Conservation (phyloP, 2,888 invertebrate genomes). For the Herminia tarsipennalis region DNA sequence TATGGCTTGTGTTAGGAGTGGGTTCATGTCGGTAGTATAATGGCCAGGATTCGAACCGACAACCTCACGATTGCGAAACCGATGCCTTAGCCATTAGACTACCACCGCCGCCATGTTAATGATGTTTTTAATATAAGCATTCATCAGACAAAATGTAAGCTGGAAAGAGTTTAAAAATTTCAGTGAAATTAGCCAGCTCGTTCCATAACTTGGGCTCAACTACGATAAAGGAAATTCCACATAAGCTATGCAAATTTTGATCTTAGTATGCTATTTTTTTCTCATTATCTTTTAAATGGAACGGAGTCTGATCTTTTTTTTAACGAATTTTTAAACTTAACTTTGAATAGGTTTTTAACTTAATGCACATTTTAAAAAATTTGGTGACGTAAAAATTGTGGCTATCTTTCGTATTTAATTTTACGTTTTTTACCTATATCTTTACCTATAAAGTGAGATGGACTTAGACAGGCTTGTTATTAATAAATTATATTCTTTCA, state of each 20-base stretch:
- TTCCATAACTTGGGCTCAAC: conserved; percentile 12
- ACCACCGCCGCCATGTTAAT: too few species aligned
- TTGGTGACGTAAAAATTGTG: not conserved
- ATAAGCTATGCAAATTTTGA: conserved; percentile 45
- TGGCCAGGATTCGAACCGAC: too few species aligned
- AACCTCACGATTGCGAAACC: too few species aligned
- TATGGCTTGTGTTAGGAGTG: too few species aligned
- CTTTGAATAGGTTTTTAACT: conserved; percentile 13
- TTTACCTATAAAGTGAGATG: too few species aligned
- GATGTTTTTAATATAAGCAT: too few species aligned
- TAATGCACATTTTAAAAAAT: conserved; percentile 16
- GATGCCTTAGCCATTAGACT: too few species aligned
- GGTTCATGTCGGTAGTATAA: too few species aligned
- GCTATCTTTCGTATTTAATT: conserved; percentile 2
- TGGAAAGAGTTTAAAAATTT: too few species aligned
- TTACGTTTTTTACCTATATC: not conserved
- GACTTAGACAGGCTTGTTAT: too few species aligned
- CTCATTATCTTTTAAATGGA: conserved; percentile 43
- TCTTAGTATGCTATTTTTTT: conserved; percentile 47
- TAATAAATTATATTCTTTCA: too few species aligned
- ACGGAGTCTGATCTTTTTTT: conserved; percentile 12
- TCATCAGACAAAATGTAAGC: too few species aligned
- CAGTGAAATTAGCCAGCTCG: conserved; percentile 9
- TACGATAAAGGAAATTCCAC: conserved; percentile 36
- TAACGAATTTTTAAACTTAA: conserved; percentile 15